A percentile compares a stretch with the other conserved stretches of the same genome.
These are phyloP conservation scores for Acropternis orthonyx DNA, from an alignment of 2,797 vertebrate species.

Conservation along the genomic window DNA sequence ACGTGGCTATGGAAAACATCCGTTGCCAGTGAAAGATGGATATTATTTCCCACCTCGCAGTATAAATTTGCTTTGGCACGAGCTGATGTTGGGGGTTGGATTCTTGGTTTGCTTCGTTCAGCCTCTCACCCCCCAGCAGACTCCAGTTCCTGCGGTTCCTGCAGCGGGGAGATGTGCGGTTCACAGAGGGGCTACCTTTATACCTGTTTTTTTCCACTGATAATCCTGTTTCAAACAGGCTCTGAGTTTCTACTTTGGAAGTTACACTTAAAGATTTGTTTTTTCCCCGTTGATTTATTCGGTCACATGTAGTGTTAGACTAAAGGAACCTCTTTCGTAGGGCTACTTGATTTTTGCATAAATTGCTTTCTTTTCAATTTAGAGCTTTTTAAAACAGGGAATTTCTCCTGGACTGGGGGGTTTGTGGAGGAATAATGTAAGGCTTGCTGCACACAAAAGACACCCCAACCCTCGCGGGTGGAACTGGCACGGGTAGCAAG, in stretches of 20 bases:
- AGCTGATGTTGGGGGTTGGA: neutral
- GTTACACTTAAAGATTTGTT: neutral
- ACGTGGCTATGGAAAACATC: neutral
- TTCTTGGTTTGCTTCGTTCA: neutral
- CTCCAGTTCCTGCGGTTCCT: neutral
- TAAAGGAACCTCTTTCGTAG: neutral
- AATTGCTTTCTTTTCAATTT: neutral
- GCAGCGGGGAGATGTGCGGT: accelerated
- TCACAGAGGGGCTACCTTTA: neutral
- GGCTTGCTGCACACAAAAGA: neutral
- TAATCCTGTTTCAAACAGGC: neutral
- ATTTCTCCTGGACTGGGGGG: neutral
- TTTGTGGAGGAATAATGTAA: no score
- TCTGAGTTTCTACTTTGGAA: neutral
- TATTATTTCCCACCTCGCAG: neutral
- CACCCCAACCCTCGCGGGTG: neutral
- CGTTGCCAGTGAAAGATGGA: neutral
- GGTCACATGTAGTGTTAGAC: neutral
- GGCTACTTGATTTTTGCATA: neutral
- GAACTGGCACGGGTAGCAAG: neutral
- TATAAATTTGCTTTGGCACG: neutral
- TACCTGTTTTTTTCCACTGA: neutral
- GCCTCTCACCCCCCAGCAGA: neutral
- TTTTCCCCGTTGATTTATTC: neutral
- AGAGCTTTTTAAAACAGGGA: neutral